These are phyloP conservation scores for Sylvia borin DNA, from an alignment of 2,797 vertebrate genomes.

Conservation along the genomic window DNA sequence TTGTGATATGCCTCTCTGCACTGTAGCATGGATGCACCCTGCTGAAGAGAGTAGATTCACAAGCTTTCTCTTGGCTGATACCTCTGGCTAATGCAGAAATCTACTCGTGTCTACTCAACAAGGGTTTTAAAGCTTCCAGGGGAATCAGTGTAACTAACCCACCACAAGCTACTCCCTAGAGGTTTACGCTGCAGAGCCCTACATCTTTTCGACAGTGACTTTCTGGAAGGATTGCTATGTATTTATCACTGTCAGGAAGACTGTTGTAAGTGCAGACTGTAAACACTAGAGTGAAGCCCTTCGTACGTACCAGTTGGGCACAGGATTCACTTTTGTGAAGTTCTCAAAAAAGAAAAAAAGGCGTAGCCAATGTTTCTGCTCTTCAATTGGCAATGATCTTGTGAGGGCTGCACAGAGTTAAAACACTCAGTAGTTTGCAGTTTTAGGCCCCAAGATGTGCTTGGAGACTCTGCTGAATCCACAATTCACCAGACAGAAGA, in stretches of 20 bases:
- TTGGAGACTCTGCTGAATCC: not conserved
- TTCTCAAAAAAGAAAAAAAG: not conserved
- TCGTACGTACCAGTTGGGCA: not conserved
- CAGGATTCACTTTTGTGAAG: not conserved
- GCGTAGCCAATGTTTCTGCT: not conserved
- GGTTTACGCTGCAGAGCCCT: not conserved
- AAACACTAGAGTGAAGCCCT: not conserved
- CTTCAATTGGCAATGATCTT: not conserved
- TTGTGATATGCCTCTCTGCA: not conserved
- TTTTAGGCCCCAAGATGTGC: not conserved
- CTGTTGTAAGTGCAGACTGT: not conserved
- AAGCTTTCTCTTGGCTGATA: not conserved
- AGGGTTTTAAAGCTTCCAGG: not conserved
- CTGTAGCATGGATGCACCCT: not conserved
- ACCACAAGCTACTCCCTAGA: not conserved
- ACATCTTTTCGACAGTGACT: not conserved
- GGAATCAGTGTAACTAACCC: not conserved
- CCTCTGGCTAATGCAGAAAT: not conserved
- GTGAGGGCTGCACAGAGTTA: not conserved
- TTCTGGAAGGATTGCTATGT: not conserved
- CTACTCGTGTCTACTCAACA: not conserved
- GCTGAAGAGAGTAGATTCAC: not conserved
- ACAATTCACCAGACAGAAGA: not conserved
- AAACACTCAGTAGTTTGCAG: not conserved
- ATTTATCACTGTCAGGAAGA: not conserved